Percentiles rank a stretch among this genome's conserved stretches.
Evolutionary conservation across 2,888 invertebrate genomes (phyloP).

Genomic region (Tinea pellionella): DNA sequence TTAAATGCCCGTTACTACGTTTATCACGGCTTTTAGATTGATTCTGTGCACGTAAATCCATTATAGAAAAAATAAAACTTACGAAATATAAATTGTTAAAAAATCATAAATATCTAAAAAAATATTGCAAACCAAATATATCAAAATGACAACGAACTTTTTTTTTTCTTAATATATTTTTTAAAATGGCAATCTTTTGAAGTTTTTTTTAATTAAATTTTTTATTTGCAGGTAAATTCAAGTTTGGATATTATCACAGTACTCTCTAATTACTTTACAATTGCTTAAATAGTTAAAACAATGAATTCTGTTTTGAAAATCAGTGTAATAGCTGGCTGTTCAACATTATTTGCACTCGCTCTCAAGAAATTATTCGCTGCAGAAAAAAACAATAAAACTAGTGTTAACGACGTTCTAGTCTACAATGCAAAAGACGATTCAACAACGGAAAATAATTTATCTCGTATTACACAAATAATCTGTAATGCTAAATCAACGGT

Average conservation of each 20-base stretch:
- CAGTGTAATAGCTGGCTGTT: conserved; percentile 21
- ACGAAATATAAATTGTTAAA: neutral
- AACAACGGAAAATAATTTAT: conserved; percentile 30
- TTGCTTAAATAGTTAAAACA: neutral
- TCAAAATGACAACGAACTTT: neutral
- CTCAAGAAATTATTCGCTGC: conserved; percentile 13
- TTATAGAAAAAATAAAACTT: neutral
- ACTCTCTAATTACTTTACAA: neutral
- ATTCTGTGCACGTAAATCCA: neutral
- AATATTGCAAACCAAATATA: neutral
- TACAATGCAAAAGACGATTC: conserved; percentile 32
- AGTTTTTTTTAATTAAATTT: neutral
- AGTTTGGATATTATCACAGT: neutral
- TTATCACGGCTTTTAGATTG: neutral
- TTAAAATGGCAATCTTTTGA: neutral
- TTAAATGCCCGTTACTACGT: neutral
- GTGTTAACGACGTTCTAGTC: conserved; percentile 39
- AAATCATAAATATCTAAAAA: neutral
- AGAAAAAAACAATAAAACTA: neutral
- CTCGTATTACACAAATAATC: conserved; percentile 39
- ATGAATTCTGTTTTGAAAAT: conserved; percentile 19
- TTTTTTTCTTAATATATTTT: neutral
- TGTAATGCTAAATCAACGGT: conserved; percentile 33
- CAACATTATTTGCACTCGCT: conserved; percentile 23
- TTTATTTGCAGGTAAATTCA: neutral